Percentiles rank a stretch among this genome's conserved stretches.
phyloP scores from a whole-genome alignment of 2,888 invertebrate genomes.

The Eupithecia dodoneata region DNA sequence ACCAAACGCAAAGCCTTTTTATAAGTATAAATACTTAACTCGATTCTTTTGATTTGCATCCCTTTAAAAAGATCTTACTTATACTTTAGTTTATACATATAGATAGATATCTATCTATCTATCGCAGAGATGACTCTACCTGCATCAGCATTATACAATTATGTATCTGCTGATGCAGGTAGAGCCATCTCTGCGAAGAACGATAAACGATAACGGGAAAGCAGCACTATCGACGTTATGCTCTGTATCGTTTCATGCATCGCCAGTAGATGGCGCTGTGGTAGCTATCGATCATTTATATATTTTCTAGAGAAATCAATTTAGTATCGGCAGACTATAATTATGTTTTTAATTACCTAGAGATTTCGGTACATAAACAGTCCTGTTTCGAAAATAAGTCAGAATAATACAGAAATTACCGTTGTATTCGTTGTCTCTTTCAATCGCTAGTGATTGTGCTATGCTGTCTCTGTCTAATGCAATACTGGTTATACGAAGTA shows the following conservation, averaged over 20 bases:
- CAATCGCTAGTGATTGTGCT: conserved; percentile 48
- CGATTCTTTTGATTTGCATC: not conserved
- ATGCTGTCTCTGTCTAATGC: conserved; percentile 70
- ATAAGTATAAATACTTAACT: not conserved
- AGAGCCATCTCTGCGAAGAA: conserved; percentile 25
- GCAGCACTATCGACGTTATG: not conserved
- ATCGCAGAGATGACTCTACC: no score
- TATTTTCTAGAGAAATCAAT: conserved; percentile 6
- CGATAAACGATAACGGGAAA: conserved; percentile 5
- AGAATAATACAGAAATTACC: conserved; percentile 11
- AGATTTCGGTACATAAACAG: not conserved
- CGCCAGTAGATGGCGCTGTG: conserved; percentile 36
- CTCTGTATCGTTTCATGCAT: not conserved
- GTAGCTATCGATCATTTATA: conserved; percentile 35
- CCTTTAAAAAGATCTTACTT: not conserved
- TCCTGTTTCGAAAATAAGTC: not conserved
- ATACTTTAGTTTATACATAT: no score
- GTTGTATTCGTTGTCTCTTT: conserved; percentile 53
- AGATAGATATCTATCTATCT: no score
- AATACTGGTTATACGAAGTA: conserved; percentile 78
- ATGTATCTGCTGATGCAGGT: not conserved
- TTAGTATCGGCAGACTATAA: not conserved
- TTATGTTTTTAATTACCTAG: not conserved
- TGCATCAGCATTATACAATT: no score
- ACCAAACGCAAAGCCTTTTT: not conserved